Percentiles rank a stretch among this genome's conserved stretches.
These are phyloP conservation scores for Rapana venosa DNA, from an alignment of 2,888 invertebrate species.

Conservation along the genomic window DNA sequence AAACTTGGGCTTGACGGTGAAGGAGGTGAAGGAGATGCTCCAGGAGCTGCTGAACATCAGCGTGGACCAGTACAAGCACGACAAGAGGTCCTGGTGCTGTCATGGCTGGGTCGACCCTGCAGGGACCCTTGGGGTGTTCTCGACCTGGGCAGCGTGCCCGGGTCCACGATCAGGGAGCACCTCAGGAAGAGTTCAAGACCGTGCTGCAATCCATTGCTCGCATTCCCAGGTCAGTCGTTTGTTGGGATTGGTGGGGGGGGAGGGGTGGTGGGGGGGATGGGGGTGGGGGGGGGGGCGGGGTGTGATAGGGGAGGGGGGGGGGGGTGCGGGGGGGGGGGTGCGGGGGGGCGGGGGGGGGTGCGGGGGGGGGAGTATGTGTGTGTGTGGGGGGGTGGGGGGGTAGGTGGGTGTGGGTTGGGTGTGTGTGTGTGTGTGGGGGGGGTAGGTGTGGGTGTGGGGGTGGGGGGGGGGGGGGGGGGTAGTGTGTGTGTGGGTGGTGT, in stretches of 20 bases:
- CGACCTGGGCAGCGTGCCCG: slow-evolving; percentile 75
- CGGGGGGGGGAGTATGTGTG: no score
- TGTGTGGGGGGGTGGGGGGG: no score
- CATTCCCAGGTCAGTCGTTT: slow-evolving; percentile 61
- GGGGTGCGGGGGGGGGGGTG: no score
- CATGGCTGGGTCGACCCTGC: slow-evolving; percentile 74
- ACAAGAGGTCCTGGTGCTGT: slow-evolving; percentile 69
- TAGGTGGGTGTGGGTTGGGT: slow-evolving; percentile 53
- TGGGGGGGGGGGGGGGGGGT: background rate
- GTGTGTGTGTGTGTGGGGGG: slow-evolving; percentile 22
- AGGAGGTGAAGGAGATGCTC: slow-evolving; percentile 67
- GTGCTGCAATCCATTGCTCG: slow-evolving; percentile 69
- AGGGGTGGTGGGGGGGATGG: background rate
- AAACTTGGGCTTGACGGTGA: slow-evolving; percentile 69
- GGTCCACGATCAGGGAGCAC: slow-evolving; percentile 72
- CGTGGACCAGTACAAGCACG: slow-evolving; percentile 66
- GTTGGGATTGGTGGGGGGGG: slow-evolving; percentile 10
- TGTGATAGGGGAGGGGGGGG: no score
- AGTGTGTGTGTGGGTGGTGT: slow-evolving; percentile 6
- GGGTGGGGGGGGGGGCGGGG: background rate
- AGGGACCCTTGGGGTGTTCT: slow-evolving; percentile 73
- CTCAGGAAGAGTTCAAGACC: slow-evolving; percentile 74
- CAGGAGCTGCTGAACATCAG: slow-evolving; percentile 65
- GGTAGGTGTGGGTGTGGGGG: background rate
- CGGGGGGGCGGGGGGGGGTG: no score